A percentile compares a stretch with the other conserved stretches of the same genome.
Evolutionary conservation across 2,888 invertebrate species (phyloP).

Genomic region (Eupithecia dodoneata): DNA sequence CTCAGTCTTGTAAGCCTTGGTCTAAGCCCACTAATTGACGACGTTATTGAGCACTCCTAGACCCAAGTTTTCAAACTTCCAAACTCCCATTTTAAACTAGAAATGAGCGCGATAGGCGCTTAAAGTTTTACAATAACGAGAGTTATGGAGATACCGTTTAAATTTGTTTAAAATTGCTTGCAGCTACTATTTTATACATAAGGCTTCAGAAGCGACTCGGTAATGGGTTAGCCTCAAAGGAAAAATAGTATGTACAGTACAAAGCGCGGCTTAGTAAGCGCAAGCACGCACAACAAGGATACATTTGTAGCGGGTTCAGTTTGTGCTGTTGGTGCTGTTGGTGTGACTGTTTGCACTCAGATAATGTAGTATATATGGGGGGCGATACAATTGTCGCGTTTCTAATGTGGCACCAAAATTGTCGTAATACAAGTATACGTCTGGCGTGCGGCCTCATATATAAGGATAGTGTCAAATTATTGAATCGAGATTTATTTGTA

Average conservation of each 20-base stretch:
- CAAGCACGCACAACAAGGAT: too few relatives aligned
- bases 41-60: constrained; percentile 66
- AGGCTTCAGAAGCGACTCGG: background rate
- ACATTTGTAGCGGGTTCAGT: too few relatives aligned
- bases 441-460: too few relatives aligned
- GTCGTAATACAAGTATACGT: too few relatives aligned
- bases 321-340: too few relatives aligned
- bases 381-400: too few relatives aligned
- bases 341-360: too few relatives aligned
- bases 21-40: constrained; percentile 72
- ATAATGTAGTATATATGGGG: too few relatives aligned
- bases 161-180: constrained; percentile 36
- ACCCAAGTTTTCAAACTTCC: constrained; percentile 59
- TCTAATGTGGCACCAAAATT: too few relatives aligned
- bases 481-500: background rate
- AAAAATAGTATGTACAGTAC: background rate
- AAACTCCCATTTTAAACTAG: constrained; percentile 75
- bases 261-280: background rate
- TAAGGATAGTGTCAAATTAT: too few relatives aligned
- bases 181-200: background rate
- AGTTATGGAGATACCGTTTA: constrained; percentile 47
- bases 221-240: background rate
- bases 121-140: constrained; percentile 68
- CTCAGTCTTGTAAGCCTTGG: background rate
- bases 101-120: constrained; percentile 58